Evolutionary conservation across 64 coral and sea anemone genomes (phyloP).

Genomic region (Hydrozoanthus tunicans): DNA sequence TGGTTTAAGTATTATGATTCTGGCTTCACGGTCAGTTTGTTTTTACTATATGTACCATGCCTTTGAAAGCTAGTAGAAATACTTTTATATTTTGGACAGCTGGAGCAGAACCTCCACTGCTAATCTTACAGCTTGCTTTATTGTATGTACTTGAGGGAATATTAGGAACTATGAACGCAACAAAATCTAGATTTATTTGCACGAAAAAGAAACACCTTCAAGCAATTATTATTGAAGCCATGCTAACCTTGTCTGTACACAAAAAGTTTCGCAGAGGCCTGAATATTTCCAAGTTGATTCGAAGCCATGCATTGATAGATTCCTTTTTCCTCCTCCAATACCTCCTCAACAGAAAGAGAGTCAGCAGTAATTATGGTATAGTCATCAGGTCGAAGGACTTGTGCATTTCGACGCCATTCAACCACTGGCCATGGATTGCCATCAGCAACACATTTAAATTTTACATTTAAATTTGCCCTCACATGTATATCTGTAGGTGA

Average conservation of each 20-base stretch:
- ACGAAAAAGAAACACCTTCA: background rate
- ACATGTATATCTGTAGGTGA: slow-evolving; percentile 52
- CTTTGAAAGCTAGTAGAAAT: too few relatives aligned
- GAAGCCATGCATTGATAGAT: slow-evolving; percentile 77
- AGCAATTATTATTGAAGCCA: background rate
- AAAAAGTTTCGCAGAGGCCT: slow-evolving; percentile 68
- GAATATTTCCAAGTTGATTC: slow-evolving; percentile 62
- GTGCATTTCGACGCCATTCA: slow-evolving; percentile 57
- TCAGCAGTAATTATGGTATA: slow-evolving; percentile 38
- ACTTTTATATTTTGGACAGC: too few relatives aligned
- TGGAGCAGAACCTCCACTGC: too few relatives aligned
- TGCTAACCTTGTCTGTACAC: slow-evolving; percentile 71
- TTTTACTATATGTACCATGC: too few relatives aligned
- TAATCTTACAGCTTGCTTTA: too few relatives aligned
- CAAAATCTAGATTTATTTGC: too few relatives aligned
- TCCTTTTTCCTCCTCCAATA: slow-evolving; percentile 46
- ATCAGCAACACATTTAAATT: slow-evolving; percentile 72
- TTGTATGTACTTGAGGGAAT: too few relatives aligned
- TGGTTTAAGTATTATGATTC: too few relatives aligned
- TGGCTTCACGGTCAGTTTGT: too few relatives aligned
- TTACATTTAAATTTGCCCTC: background rate
- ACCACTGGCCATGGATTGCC: slow-evolving; percentile 73
- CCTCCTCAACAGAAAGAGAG: slow-evolving; percentile 28
- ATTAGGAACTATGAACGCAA: too few relatives aligned
- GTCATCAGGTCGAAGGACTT: background rate